Evolutionary conservation across 2,113 vertebrate genomes (phyloP), one percentile per base, ranked within the genome.

Genomic region (Oncorhynchus gorbuscha): DNA sequence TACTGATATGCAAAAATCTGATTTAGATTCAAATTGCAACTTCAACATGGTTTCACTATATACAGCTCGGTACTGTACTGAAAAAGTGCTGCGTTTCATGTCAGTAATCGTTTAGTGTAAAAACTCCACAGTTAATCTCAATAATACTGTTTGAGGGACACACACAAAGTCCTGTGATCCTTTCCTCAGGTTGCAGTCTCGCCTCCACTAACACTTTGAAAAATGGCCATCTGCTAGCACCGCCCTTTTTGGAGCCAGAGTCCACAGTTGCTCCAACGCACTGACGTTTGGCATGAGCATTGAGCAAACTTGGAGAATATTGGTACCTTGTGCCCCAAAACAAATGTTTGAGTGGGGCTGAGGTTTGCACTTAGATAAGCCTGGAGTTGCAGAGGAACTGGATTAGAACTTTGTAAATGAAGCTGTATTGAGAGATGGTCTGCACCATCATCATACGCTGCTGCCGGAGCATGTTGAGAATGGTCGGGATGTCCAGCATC

Each of bases 391-490:
- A 95, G 78, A 99, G 95, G 90, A 98, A 98, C 88, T 99, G 95
- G 82, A 98, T 95, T 82, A 99, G 95, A 70, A 98, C 97, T 86
- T 94, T 94, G 89, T 99, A 98, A 80, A 99, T 93, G 1, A 99
- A 99, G 8, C 91, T 96, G 90, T 99, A 99, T 89, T 99, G 98
- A 0, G 95, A 93, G 73, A 98, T 91, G 0, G 95, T 99, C 93
- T 98, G 97, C 81, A 99, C 98, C 96, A 97, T 95, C 94, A 98
- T 92, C 97, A 99, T 98, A 7, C 97, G 94, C 92, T 99, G 98
- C 24, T 93, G 89, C 28, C 97, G 92, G 75, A 99, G 89, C 91
- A 92, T 90, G 72, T 82, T 89, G 88, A 99, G 92, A 90, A 94
- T 92, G 45, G 94, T 91, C 1, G 95, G 95, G 89, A 98, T 93